Percentiles rank a stretch among this genome's conserved stretches.
Conservation (phyloP, 2,113 vertebrate species). For the Onychorhynchus coronatus region DNA sequence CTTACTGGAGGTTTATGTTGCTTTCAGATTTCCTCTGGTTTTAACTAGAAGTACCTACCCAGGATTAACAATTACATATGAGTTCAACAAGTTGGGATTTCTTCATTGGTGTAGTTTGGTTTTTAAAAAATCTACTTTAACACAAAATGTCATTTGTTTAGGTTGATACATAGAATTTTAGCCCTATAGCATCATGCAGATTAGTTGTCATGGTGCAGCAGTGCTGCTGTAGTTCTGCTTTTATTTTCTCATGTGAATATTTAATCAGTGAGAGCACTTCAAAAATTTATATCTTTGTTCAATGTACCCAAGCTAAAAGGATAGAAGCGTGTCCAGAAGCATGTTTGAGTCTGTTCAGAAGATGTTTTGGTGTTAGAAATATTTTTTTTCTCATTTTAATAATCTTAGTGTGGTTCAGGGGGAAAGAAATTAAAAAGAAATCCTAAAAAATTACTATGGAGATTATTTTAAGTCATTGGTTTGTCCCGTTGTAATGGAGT, state of each 20-base stretch:
- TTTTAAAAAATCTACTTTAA: neutral
- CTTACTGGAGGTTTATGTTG: neutral
- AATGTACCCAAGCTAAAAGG: neutral
- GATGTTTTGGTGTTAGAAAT: neutral
- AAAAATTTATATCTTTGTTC: neutral
- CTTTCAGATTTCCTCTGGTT: neutral
- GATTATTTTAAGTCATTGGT: neutral
- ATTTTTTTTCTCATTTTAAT: neutral
- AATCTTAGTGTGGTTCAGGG: neutral
- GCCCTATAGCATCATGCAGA: accelerated
- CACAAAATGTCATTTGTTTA: neutral
- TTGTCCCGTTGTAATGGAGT: neutral
- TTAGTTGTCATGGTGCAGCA: neutral
- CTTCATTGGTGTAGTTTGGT: neutral
- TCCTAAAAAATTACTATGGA: neutral
- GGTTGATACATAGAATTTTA: neutral
- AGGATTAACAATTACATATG: neutral
- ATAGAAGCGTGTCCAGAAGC: neutral
- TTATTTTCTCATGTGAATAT: neutral
- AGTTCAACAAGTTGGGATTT: neutral
- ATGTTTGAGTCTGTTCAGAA: neutral
- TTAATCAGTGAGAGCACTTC: neutral
- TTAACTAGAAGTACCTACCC: neutral
- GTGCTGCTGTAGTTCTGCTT: neutral
- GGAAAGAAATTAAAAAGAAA: neutral